phyloP scores from a whole-genome alignment of 2,113 vertebrate genomes.

The Xiphorhynchus elegans region DNA sequence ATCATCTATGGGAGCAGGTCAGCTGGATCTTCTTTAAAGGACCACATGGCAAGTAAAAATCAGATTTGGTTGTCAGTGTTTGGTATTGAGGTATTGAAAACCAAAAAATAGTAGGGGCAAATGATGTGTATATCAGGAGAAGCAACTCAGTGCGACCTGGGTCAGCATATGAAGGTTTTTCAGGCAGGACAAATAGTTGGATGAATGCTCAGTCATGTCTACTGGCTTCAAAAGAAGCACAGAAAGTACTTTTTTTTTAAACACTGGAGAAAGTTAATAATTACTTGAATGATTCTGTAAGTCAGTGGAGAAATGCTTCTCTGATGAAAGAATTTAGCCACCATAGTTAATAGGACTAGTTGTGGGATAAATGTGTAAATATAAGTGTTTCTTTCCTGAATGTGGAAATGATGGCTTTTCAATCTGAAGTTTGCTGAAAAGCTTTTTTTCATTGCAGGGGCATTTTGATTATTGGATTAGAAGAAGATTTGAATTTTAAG shows the following conservation, averaged over 20 bases:
- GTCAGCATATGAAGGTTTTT: not conserved
- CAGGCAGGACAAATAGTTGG: not conserved
- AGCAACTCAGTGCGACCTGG: not conserved
- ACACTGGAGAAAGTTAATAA: not conserved
- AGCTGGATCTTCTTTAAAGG: not conserved
- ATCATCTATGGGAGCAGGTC: not conserved
- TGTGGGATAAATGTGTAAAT: not conserved
- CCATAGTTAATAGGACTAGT: not conserved
- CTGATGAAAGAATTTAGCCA: not conserved
- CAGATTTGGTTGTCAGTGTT: not conserved
- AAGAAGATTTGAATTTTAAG: not conserved
- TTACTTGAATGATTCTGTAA: not conserved
- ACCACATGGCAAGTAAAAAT: not conserved
- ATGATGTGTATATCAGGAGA: not conserved
- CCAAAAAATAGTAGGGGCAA: not conserved
- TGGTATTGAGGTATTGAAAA: not conserved
- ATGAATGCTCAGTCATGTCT: not conserved
- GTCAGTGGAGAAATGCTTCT: not conserved
- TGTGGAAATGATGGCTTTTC: not conserved
- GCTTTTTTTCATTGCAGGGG: not conserved
- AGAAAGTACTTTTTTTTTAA: not conserved
- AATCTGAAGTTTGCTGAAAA: not conserved
- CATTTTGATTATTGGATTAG: not conserved
- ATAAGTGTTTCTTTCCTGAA: not conserved
- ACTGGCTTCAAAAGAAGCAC: not conserved